Evolutionary conservation across 2,797 vertebrate species (phyloP), one percentile per base, ranked within the genome.

Genomic region (Alauda arvensis): DNA sequence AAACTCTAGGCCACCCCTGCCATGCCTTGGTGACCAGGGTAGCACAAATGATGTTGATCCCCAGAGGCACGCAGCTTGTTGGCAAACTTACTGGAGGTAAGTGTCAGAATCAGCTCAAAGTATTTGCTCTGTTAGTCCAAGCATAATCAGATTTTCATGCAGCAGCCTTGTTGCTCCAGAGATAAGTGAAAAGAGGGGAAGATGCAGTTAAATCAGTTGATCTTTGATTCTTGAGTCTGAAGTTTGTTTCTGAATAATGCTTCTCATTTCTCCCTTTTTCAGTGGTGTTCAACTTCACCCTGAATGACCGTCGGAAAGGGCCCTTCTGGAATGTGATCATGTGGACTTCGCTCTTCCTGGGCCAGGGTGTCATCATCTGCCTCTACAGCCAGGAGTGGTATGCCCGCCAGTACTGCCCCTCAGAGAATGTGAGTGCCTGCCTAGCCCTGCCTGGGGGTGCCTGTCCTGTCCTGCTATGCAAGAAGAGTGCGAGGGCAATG

Each of bases 341-440:
- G 98, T 99, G 99, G 99, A 98, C 98, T 0, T 97, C 98, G 17
- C 97, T 99, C 31, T 99, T 99, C 90, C 95, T 99, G 92, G 99
- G 99, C 65, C 97, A 99, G 7, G 99, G 98, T 10, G 97, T 99
- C 79, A 95, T 99, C 80, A 96, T 99, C 76, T 99, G 98, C 90
- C 97, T 99, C 55, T 99, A 99, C 83, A 99, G 98, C 80, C 99
- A 98, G 93, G 99, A 99, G 96, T 99, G 99, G 99, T 99, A 99
- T 2, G 99, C 99, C 33, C 98, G 98, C 85, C 97, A 95, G 80
- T 98, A 98, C 94, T 99, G 99, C 92, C 98, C 99, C 48, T 61
- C 97, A 17, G 96, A 97, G 87, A 98, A 99, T 78, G 99, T 99
- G 97, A 97, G 94, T 93, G 46, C 40, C 45, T 26, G 37, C 40